Conservation (phyloP, 2,113 vertebrate species). For the Chelonoidis abingdonii region DNA sequence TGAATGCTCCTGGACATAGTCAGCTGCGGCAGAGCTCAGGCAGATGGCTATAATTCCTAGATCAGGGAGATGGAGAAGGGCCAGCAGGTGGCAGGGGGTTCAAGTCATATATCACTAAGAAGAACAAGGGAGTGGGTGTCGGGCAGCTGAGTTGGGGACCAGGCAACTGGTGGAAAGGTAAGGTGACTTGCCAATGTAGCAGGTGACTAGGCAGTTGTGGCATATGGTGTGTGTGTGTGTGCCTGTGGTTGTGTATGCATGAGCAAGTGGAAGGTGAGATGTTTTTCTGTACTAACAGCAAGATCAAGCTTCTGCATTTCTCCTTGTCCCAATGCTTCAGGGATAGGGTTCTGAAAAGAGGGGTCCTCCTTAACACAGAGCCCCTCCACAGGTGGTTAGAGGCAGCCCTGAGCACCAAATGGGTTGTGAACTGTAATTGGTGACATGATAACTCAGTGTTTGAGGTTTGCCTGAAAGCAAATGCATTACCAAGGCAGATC, state of each 20-base stretch:
- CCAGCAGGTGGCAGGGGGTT: background rate
- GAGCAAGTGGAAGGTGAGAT: background rate
- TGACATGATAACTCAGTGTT: background rate
- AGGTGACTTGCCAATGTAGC: background rate
- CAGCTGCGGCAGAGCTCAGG: background rate
- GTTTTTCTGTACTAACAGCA: background rate
- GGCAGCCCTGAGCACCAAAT: background rate
- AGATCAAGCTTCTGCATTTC: background rate
- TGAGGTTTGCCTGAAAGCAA: slow-evolving; percentile 1
- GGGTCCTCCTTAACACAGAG: background rate
- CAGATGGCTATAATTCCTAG: background rate
- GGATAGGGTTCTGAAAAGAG: background rate
- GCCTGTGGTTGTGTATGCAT: background rate
- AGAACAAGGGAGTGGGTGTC: background rate
- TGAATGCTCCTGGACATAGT: background rate
- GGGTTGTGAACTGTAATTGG: slow-evolving; percentile 37
- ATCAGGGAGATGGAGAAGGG: background rate
- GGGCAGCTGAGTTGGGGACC: background rate
- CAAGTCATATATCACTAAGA: slow-evolving; percentile 28
- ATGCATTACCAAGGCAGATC: background rate
- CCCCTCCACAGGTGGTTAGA: background rate
- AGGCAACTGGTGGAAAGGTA: background rate
- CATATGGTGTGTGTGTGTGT: background rate
- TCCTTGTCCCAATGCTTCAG: background rate
- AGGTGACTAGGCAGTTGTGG: background rate